phyloP scores from a whole-genome alignment of 2,113 vertebrate species.

The Condylura cristata region DNA sequence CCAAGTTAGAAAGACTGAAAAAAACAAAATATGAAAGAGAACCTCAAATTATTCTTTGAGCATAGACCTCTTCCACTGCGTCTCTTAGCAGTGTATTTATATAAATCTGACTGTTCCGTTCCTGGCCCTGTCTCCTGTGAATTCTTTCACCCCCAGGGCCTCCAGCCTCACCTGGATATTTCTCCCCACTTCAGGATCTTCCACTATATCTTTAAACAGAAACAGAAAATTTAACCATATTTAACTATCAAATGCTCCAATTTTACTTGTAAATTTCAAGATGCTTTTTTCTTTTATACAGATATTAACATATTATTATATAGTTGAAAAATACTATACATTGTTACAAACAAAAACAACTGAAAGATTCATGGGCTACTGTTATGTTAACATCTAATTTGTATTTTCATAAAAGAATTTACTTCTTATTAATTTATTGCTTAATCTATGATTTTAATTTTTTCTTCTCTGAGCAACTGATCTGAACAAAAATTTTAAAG shows the following conservation, averaged over 20 bases:
- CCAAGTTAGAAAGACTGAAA: too few relatives aligned
- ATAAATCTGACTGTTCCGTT: too few relatives aligned
- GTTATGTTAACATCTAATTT: constrained; percentile 1
- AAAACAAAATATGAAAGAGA: too few relatives aligned
- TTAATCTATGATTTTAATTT: background rate
- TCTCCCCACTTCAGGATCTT: background rate
- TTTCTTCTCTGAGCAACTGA: constrained; percentile 19
- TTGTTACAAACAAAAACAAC: background rate
- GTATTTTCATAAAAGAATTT: constrained; percentile 44
- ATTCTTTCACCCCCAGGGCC: too few relatives aligned
- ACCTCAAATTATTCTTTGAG: too few relatives aligned
- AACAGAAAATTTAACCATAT: background rate
- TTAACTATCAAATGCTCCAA: background rate
- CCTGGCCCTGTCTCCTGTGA: too few relatives aligned
- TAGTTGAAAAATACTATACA: background rate
- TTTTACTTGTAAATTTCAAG: constrained; percentile 6
- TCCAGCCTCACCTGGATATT: too few relatives aligned
- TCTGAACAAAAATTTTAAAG: constrained; percentile 20
- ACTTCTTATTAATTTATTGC: background rate
- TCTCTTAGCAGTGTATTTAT: too few relatives aligned
- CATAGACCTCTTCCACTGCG: too few relatives aligned
- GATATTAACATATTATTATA: background rate
- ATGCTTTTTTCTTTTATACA: background rate
- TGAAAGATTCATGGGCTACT: background rate
- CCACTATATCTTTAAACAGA: background rate